Base-by-base conservation (phyloP, 2,888 invertebrate genomes). In the Heteromurus nitidus region DNA sequence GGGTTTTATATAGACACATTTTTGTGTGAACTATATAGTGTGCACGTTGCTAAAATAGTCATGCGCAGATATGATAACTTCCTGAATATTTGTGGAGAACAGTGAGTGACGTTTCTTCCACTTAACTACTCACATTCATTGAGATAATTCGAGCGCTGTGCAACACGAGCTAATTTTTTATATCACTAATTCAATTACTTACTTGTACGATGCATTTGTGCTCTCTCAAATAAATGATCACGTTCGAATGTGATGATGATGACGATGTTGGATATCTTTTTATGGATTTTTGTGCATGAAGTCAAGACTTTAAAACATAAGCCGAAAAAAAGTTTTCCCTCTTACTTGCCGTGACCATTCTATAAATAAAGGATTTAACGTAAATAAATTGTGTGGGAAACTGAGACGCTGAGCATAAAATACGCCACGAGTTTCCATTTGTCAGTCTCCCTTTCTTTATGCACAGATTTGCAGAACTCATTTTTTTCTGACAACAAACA, bases 341-440 rank as follows among this genome's bases (percentile, higher is more conserved):
- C 16, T 3, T n/a, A 47, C n/a, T n/a, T n/a, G n/a, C 13, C 5
- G 13, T 24, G 26, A 55, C n/a, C 13, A 22, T 26, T 13, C 55
- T 55, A 55, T 24, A 55, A 55, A 55, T 62, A 62, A 62, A 62
- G 26, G 26, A 58, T 58, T 22, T 30, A 62, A 18, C 31, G 31
- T 62, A 62, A 31, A 30, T 62, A 62, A 62, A 31, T 31, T 62
- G 62, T 62, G 62, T 62, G 62, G 62, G 62, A 62, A 62, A 31
- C 16, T 26, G 28, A 20, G 20, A n/a, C 5, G 13, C 36, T 9
- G 13, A 36, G 36, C 13, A 36, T 36, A 36, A 36, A 13, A 36
- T 36, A 13, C 36, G n/a, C n/a, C n/a, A n/a, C n/a, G n/a, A 9
- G 36, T 47, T 47, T 47, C 3, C 47, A 47, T n/a, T n/a, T 13